A percentile compares a stretch with the other conserved stretches of the same genome.
Conservation (phyloP, 2,888 invertebrate species). For the Eilema depressum region DNA sequence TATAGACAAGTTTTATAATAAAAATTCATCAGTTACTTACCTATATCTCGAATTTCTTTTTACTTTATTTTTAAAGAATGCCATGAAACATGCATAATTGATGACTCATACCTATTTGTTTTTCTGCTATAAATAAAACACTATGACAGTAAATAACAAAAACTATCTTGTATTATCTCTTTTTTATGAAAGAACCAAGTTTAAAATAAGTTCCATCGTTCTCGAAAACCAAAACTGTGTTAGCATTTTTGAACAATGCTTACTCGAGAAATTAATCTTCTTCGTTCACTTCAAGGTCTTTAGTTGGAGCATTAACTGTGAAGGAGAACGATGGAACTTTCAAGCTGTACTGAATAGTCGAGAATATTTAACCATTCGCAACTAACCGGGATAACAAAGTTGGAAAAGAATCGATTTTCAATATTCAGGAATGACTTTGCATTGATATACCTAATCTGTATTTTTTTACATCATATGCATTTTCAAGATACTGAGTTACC, state of each 20-base stretch:
- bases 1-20: too few relatives aligned
- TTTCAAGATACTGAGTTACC: too few relatives aligned
- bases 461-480: background rate
- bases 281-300: slow-evolving; percentile 29
- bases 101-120: too few relatives aligned
- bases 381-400: slow-evolving; percentile 21
- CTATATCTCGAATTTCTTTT: too few relatives aligned
- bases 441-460: background rate
- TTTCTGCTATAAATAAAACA: too few relatives aligned
- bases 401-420: slow-evolving; percentile 22
- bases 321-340: slow-evolving; percentile 49
- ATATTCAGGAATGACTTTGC: background rate
- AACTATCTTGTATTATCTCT: too few relatives aligned
- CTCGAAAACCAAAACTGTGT: background rate
- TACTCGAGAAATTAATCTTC: slow-evolving; percentile 4
- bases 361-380: slow-evolving; percentile 33
- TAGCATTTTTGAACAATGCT: slow-evolving; percentile 13
- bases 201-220: background rate
- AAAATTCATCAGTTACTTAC: too few relatives aligned
- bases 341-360: slow-evolving; percentile 41
- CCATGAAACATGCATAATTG: too few relatives aligned
- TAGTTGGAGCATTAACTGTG: slow-evolving; percentile 27
- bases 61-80: too few relatives aligned
- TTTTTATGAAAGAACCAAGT: background rate
- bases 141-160: too few relatives aligned